phyloP scores from a whole-genome alignment of 2,888 invertebrate species.

The Tholera decimalis region DNA sequence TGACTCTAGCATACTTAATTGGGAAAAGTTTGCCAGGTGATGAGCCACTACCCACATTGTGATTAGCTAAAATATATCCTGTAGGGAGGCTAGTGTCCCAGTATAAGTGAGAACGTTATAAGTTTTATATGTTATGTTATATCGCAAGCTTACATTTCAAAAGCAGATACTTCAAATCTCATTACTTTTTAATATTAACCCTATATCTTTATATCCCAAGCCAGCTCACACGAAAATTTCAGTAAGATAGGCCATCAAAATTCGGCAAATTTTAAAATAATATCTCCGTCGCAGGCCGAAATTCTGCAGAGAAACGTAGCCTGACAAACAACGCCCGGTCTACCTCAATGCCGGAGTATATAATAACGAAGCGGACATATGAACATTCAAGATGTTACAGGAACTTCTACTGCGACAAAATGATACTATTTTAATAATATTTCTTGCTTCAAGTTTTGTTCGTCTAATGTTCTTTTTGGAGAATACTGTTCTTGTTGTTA shows the following conservation, averaged over 20 bases:
- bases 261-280: constrained; percentile 43
- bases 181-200: constrained; percentile 17
- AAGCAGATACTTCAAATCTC: neutral
- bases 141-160: too few species aligned
- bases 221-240: constrained; percentile 24
- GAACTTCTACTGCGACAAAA: constrained; percentile 21
- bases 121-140: too few species aligned
- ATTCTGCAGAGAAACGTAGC: constrained; percentile 26
- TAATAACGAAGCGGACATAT: constrained; percentile 45
- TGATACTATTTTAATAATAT: constrained; percentile 10
- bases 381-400: constrained; percentile 41
- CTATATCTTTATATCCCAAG: constrained; percentile 1
- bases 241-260: constrained; percentile 11
- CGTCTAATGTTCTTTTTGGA: neutral
- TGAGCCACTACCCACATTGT: too few species aligned
- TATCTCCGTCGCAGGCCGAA: constrained; percentile 9
- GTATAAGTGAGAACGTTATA: too few species aligned
- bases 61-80: too few species aligned
- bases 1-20: too few species aligned
- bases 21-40: too few species aligned
- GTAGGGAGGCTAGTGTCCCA: too few species aligned
- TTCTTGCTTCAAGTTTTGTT: constrained; percentile 3
- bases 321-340: constrained; percentile 59
- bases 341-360: constrained; percentile 30
- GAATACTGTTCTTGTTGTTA: neutral